These are phyloP conservation scores for Brachionus plicatilis DNA, from an alignment of 1,140 invertebrate species.

Conservation along the genomic window DNA sequence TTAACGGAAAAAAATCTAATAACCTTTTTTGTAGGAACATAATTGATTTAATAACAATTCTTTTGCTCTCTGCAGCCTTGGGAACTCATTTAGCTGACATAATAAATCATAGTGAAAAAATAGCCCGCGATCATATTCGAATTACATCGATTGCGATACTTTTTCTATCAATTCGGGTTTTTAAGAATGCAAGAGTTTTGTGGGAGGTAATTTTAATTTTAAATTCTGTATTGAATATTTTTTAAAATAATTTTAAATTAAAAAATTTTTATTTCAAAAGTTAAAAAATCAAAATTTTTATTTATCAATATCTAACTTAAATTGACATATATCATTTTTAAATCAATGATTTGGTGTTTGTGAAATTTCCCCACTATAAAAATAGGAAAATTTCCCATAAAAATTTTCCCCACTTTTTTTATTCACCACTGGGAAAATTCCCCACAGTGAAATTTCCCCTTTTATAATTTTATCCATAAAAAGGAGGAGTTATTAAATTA, in stretches of 20 bases:
- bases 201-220: neutral
- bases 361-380: no score
- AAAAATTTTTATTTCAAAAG: no score
- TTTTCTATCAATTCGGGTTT: neutral
- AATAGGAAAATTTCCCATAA: no score
- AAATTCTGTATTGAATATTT: neutral
- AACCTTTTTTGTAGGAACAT: neutral
- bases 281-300: no score
- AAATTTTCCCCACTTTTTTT: no score
- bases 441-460: no score
- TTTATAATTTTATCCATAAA: no score
- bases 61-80: neutral
- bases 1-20: neutral
- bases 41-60: neutral
- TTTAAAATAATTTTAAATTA: no score
- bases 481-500: no score
- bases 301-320: no score
- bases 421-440: no score
- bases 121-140: slow-evolving; percentile 17
- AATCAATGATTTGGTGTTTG: neutral
- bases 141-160: neutral
- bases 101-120: slow-evolving; percentile 10
- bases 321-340: no score
- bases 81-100: neutral
- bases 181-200: neutral